phyloP scores from a whole-genome alignment of 2,113 vertebrate species.

The Campylomormyrus numenius region DNA sequence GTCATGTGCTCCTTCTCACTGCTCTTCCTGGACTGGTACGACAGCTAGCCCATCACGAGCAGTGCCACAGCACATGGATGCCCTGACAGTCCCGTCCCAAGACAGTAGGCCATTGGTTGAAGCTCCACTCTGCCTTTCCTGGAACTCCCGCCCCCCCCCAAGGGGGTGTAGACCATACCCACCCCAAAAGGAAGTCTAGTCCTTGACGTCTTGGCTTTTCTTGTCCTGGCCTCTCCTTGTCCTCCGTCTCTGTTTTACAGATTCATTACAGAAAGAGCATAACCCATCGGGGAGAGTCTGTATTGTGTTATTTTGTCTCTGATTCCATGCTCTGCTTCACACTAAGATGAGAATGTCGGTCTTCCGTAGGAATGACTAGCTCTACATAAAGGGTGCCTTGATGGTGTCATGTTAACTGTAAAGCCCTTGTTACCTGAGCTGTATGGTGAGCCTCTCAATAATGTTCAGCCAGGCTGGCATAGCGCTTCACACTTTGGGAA shows the following conservation, averaged over 20 bases:
- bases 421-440: background rate
- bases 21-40: constrained; percentile 97
- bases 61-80: background rate
- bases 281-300: background rate
- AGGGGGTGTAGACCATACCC: background rate
- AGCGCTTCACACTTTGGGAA: background rate
- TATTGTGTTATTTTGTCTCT: background rate
- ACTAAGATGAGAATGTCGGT: background rate
- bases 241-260: background rate
- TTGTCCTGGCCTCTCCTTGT: background rate
- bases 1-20: constrained; percentile 98
- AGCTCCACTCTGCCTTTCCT: background rate
- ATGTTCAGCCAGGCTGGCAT: background rate
- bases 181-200: background rate
- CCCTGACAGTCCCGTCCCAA: background rate
- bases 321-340: background rate
- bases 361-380: background rate
- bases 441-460: background rate
- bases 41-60: constrained; percentile 63
- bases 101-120: background rate
- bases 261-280: background rate
- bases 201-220: background rate
- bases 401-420: background rate
- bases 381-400: background rate
- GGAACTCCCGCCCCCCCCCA: background rate